These are phyloP conservation scores for Triplophysa siluroides DNA, from an alignment of 2,113 vertebrate genomes.

Conservation along the genomic window DNA sequence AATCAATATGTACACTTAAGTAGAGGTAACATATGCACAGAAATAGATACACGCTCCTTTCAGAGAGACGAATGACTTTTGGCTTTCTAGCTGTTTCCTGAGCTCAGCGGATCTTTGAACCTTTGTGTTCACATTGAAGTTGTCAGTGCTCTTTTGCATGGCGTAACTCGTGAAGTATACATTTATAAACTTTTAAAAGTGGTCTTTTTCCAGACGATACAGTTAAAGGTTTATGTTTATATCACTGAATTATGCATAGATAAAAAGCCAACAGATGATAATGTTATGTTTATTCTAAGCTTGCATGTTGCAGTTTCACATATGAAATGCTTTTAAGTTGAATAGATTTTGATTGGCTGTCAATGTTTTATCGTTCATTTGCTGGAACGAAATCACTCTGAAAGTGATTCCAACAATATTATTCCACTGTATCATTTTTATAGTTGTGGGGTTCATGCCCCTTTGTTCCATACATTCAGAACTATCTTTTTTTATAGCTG, in stretches of 20 bases:
- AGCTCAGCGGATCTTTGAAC: constrained; percentile 26
- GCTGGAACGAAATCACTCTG: no score
- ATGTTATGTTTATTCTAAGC: no score
- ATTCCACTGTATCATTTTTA: no score
- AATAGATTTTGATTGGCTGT: no score
- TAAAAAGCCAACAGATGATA: no score
- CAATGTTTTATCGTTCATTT: no score
- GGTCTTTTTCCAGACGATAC: not conserved
- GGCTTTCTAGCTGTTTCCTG: constrained; percentile 45
- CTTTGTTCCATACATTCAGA: no score
- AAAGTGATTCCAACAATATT: no score
- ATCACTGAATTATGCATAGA: not conserved
- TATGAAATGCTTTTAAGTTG: no score
- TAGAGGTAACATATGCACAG: not conserved
- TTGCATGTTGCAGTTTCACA: no score
- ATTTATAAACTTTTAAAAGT: not conserved
- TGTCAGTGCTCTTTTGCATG: constrained; percentile 16
- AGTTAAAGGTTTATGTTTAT: not conserved
- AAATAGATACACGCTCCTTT: constrained; percentile 14
- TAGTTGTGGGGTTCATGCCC: no score
- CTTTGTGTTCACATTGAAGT: constrained; percentile 22
- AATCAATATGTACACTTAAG: constrained; percentile 37
- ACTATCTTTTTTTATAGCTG: no score
- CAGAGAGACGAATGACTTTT: constrained; percentile 10
- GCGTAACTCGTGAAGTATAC: not conserved